Evolutionary conservation across 2,797 vertebrate genomes (phyloP).

Genomic region (Takifugu rubripes): DNA sequence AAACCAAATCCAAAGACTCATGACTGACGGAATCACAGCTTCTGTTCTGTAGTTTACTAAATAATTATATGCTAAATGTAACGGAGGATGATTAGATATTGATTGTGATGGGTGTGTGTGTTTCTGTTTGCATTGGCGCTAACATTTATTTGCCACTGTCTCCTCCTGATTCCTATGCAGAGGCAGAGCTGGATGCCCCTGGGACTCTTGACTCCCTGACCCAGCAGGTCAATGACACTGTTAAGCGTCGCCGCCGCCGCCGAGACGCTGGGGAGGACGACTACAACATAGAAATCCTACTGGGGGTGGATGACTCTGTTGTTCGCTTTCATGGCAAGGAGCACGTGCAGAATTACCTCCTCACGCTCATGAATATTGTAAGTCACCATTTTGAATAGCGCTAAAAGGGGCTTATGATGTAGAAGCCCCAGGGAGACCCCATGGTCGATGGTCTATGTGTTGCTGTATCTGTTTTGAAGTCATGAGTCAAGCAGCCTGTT

Average conservation of each 20-base stretch:
- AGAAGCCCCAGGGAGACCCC: no score
- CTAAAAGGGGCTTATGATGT: no score
- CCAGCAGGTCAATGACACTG: conserved; percentile 79
- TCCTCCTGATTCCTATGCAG: conserved; percentile 31
- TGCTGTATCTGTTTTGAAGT: no score
- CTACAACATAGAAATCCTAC: conserved; percentile 96
- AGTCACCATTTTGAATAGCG: conserved; percentile 60
- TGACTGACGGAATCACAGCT: no score
- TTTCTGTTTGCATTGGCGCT: not conserved
- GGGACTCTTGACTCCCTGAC: conserved; percentile 70
- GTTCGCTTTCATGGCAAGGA: conserved; percentile 97
- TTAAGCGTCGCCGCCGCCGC: conserved; percentile 73
- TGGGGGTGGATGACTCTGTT: conserved; percentile 95
- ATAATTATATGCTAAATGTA: no score
- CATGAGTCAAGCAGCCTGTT: not conserved
- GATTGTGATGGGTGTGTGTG: not conserved
- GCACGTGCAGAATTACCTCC: conserved; percentile 97
- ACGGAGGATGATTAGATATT: not conserved
- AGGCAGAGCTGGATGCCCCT: conserved; percentile 66
- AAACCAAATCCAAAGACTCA: no score
- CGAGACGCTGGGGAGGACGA: conserved; percentile 82
- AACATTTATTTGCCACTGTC: not conserved
- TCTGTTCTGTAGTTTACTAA: no score
- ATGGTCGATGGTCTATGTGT: no score
- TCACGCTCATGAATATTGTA: conserved; percentile 99